Conservation (phyloP, 2,113 vertebrate genomes). For the Rhinoderma darwinii region DNA sequence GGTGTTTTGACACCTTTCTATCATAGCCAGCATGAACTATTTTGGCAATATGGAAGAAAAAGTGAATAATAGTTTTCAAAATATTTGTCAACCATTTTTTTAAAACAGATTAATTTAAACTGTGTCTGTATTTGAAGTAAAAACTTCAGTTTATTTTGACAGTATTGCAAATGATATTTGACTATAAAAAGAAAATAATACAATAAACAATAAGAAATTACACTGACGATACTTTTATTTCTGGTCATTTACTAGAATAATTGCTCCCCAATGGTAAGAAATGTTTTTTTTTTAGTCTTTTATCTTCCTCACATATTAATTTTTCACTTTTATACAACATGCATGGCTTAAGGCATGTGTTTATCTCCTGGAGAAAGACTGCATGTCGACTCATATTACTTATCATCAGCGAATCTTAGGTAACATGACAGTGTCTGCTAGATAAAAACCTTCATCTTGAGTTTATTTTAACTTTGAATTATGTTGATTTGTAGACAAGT, state of each 20-base stretch:
- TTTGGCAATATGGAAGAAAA: background rate
- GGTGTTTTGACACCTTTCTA: too few relatives aligned
- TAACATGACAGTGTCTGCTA: slow-evolving; percentile 39
- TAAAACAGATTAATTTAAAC: too few relatives aligned
- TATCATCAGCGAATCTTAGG: slow-evolving; percentile 37
- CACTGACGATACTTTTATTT: background rate
- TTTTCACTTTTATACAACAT: slow-evolving; percentile 5
- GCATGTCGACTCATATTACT: slow-evolving; percentile 36
- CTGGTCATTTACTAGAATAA: background rate
- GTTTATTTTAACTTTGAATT: slow-evolving; percentile 34
- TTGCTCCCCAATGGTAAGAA: background rate
- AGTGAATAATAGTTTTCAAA: background rate
- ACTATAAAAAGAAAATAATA: background rate
- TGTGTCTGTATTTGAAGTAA: background rate
- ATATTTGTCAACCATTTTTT: background rate
- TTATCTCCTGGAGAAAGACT: slow-evolving; percentile 36
- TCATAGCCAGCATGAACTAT: too few relatives aligned
- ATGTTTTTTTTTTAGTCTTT: slow-evolving; percentile 4
- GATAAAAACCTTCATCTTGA: slow-evolving; percentile 44
- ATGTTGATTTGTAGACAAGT: slow-evolving; percentile 49
- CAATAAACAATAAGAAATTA: background rate
- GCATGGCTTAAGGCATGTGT: slow-evolving; percentile 46
- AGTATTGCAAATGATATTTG: background rate
- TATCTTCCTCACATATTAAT: slow-evolving; percentile 9
- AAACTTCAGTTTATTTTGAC: background rate